These are phyloP conservation scores for Perodicticus potto DNA, from an alignment of 2,797 vertebrate genomes.

Conservation along the genomic window DNA sequence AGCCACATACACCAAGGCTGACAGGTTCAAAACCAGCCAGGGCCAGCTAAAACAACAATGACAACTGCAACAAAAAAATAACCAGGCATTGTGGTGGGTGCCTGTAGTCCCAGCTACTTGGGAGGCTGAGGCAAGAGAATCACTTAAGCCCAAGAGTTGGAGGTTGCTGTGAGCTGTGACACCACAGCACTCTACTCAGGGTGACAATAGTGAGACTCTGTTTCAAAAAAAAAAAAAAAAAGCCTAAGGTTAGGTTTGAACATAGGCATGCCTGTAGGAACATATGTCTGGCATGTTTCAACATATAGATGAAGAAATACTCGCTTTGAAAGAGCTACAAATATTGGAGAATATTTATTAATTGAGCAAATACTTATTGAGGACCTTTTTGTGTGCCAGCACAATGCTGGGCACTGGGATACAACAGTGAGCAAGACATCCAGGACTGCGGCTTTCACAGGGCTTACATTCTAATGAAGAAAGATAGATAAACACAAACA, in stretches of 20 bases:
- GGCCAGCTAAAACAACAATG: no score
- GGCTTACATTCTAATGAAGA: conserved; percentile 32
- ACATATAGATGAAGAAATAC: conserved; percentile 19
- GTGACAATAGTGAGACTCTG: no score
- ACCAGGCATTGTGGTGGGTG: no score
- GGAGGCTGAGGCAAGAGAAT: no score
- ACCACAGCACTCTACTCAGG: no score
- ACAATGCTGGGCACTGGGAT: neutral
- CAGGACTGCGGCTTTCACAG: neutral
- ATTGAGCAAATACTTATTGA: conserved; percentile 56
- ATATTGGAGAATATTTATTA: conserved; percentile 51
- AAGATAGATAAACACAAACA: conserved; percentile 42
- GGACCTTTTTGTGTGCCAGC: neutral
- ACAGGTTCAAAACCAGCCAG: no score
- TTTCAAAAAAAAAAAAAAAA: neutral
- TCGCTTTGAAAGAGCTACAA: conserved; percentile 2
- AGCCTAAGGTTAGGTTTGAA: neutral
- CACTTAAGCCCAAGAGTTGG: no score
- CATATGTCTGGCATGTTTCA: conserved; percentile 20
- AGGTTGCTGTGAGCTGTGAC: no score
- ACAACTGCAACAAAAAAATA: no score
- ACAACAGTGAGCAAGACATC: neutral
- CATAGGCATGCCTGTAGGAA: neutral
- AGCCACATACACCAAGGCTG: no score
- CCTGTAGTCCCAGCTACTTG: no score